phyloP scores from a whole-genome alignment of 2,113 vertebrate species.

The Xenotilapia flavipinnis region DNA sequence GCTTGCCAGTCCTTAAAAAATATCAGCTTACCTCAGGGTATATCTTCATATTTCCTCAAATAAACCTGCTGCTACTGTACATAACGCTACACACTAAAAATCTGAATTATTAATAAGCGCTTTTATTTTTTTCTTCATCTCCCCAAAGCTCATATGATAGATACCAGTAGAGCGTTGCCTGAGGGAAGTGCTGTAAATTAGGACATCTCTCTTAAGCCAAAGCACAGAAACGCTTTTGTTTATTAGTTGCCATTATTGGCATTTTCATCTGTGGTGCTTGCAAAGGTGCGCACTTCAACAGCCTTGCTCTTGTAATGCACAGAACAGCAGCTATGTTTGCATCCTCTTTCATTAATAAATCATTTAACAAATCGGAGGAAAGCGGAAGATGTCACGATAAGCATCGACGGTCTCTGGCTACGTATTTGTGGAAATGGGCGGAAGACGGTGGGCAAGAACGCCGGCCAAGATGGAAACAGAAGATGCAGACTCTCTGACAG shows the following conservation, averaged over 20 bases:
- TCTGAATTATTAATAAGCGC: slow-evolving; percentile 60
- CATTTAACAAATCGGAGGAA: slow-evolving; percentile 64
- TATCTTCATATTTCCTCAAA: slow-evolving; percentile 54
- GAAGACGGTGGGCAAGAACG: background rate
- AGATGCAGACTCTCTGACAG: background rate
- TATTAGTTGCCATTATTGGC: background rate
- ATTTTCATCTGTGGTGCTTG: background rate
- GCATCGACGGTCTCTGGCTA: slow-evolving; percentile 35
- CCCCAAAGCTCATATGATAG: slow-evolving; percentile 35
- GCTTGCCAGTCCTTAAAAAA: slow-evolving; percentile 20
- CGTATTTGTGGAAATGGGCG: slow-evolving; percentile 22
- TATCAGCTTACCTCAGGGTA: slow-evolving; percentile 8
- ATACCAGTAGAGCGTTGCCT: slow-evolving; percentile 24
- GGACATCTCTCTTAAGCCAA: background rate
- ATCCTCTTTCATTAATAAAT: slow-evolving; percentile 69
- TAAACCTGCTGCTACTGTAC: slow-evolving; percentile 54
- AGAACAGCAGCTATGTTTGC: slow-evolving; percentile 56
- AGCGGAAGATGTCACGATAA: slow-evolving; percentile 52
- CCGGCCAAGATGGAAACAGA: background rate
- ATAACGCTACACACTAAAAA: slow-evolving; percentile 47
- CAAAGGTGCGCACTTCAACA: background rate
- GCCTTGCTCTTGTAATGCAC: background rate
- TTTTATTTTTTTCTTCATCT: slow-evolving; percentile 42
- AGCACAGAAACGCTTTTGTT: slow-evolving; percentile 5
- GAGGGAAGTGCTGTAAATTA: slow-evolving; percentile 24